A percentile compares a stretch with the other conserved stretches of the same genome.
phyloP scores from a whole-genome alignment of 2,888 invertebrate genomes.

The Glaucopsyche alexis region DNA sequence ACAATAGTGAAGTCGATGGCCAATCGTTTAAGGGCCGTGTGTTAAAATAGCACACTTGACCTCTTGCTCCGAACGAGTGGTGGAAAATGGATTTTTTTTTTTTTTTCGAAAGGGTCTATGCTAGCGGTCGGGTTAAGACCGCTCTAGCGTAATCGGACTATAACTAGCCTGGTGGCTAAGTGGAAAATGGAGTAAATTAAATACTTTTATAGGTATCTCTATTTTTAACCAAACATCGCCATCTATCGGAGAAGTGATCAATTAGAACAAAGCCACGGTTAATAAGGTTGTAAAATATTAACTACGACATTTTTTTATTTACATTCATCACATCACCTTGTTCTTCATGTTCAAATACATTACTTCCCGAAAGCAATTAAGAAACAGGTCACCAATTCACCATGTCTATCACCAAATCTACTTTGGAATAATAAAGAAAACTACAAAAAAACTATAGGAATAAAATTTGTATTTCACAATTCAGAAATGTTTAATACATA shows the following conservation, averaged over 20 bases:
- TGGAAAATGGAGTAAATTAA: background rate
- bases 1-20: background rate
- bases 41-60: slow-evolving; percentile 12
- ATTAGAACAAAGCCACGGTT: background rate
- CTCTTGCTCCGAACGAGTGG: background rate
- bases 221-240: background rate
- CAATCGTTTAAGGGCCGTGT: background rate
- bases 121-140: no score
- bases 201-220: background rate
- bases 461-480: slow-evolving; percentile 77
- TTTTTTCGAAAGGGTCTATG: no score
- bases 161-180: no score
- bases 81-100: no score
- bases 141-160: no score
- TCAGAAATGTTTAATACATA: slow-evolving; percentile 68
- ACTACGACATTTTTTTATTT: no score
- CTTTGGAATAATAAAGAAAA: slow-evolving; percentile 50
- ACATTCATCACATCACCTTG: no score
- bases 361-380: background rate
- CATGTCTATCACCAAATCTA: background rate
- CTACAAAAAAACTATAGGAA: slow-evolving; percentile 64
- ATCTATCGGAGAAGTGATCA: background rate
- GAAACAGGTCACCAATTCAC: background rate
- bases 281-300: background rate
- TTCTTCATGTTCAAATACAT: no score